Conservation (phyloP, 2,888 invertebrate genomes). For the Congeria kusceri region DNA sequence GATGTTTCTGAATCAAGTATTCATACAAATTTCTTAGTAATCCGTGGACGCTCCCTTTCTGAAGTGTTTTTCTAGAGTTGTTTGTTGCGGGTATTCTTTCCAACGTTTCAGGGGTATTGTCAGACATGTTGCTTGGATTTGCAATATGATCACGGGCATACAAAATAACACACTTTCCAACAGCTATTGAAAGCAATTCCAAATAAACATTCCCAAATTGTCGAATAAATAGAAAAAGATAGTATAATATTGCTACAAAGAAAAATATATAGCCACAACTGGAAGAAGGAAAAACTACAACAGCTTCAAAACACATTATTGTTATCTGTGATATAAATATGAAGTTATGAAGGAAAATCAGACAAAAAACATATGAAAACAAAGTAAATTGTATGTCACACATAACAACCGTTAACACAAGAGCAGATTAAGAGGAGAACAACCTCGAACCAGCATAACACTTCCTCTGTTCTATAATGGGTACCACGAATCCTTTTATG, state of each 20-base stretch:
- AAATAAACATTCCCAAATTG: slow-evolving; percentile 27
- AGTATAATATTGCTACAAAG: slow-evolving; percentile 31
- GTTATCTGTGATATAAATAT: slow-evolving; percentile 7
- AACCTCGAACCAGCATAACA: no score
- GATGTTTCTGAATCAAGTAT: slow-evolving; percentile 14
- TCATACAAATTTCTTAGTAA: slow-evolving; percentile 16
- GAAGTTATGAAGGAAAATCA: slow-evolving; percentile 21
- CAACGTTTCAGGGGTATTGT: background rate
- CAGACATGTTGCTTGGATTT: background rate
- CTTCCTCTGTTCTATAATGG: no score
- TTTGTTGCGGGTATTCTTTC: slow-evolving; percentile 4
- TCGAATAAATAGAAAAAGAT: slow-evolving; percentile 13
- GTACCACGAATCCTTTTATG: no score
- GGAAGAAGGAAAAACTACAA: slow-evolving; percentile 23
- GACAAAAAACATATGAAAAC: slow-evolving; percentile 24
- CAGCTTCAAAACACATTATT: slow-evolving; percentile 16
- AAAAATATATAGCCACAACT: slow-evolving; percentile 37
- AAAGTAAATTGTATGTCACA: slow-evolving; percentile 18
- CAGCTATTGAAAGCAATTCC: slow-evolving; percentile 18
- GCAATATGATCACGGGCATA: background rate
- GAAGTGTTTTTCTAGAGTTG: slow-evolving; percentile 9
- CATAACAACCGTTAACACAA: no score
- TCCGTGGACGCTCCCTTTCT: slow-evolving; percentile 22
- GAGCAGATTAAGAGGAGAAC: no score
- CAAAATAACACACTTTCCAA: slow-evolving; percentile 7